Percentiles rank a stretch among this genome's conserved stretches.
Conservation (phyloP, 2,888 invertebrate genomes). For the Chaetoderma sp. region DNA sequence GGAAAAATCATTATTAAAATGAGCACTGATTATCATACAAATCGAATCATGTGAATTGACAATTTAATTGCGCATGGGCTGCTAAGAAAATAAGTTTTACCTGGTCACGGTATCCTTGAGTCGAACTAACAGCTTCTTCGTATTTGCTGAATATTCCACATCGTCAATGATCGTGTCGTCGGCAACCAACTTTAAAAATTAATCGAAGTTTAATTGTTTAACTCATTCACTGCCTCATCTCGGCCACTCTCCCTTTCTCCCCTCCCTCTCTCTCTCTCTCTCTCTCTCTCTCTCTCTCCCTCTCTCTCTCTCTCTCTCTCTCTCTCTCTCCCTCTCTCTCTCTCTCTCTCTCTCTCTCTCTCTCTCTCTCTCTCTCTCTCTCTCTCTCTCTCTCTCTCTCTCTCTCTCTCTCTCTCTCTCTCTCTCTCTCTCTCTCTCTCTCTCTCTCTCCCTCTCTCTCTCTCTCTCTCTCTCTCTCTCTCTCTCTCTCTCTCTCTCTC, state of each 20-base stretch:
- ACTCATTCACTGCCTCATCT: neutral
- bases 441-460: neutral
- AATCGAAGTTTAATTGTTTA: neutral
- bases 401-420: neutral
- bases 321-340: neutral
- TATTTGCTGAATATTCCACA: conserved; percentile 41
- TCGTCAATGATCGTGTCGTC: too few species aligned
- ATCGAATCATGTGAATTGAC: too few species aligned
- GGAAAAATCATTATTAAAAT: too few species aligned
- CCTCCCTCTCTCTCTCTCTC: conserved; percentile 8
- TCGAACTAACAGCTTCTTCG: conserved; percentile 49
- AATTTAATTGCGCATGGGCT: too few species aligned
- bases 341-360: conserved; percentile 7
- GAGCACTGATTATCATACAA: too few species aligned
- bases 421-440: conserved; percentile 3
- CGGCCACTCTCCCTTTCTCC: neutral
- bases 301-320: conserved; percentile 11
- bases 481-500: neutral
- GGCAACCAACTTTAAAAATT: neutral
- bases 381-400: conserved; percentile 13
- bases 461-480: neutral
- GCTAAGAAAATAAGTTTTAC: too few species aligned
- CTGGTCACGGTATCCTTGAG: conserved; percentile 41
- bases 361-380: conserved; percentile 29
- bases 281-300: conserved; percentile 10